phyloP scores from a whole-genome alignment of 2,888 invertebrate species.

The Apeira syringaria region DNA sequence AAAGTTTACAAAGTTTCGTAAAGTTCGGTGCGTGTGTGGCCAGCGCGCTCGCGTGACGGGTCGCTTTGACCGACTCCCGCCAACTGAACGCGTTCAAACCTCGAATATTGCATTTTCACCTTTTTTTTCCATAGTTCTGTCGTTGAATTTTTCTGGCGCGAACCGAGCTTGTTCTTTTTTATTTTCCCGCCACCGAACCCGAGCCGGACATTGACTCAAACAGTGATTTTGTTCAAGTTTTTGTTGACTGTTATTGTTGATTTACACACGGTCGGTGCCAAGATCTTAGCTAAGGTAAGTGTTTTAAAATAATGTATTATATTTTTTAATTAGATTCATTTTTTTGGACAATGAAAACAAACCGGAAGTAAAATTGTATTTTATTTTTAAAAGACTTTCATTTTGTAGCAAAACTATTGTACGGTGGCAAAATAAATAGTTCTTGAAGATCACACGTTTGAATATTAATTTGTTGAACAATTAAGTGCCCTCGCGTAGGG shows the following conservation, averaged over 20 bases:
- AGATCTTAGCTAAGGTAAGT: conserved; percentile 53
- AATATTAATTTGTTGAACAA: conserved; percentile 46
- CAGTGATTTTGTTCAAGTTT: conserved; percentile 72
- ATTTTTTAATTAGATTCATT: neutral
- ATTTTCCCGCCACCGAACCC: conserved; percentile 45
- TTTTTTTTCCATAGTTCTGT: conserved; percentile 37
- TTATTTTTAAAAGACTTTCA: conserved; percentile 11
- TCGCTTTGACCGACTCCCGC: conserved; percentile 32
- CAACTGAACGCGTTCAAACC: conserved; percentile 22
- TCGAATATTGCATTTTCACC: conserved; percentile 6
- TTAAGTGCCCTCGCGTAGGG: conserved; percentile 47
- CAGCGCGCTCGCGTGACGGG: conserved; percentile 52
- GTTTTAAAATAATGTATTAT: no score
- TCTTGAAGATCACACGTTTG: conserved; percentile 32
- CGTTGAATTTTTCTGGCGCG: conserved; percentile 53
- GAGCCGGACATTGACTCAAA: conserved; percentile 63
- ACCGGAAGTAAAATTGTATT: conserved; percentile 17
- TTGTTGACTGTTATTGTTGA: conserved; percentile 67
- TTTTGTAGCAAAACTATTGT: no score
- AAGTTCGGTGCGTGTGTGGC: conserved; percentile 74
- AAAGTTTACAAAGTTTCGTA: conserved; percentile 65
- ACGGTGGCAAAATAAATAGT: neutral
- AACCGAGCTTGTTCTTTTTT: conserved; percentile 45
- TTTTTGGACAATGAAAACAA: conserved; percentile 2
- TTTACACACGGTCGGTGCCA: conserved; percentile 37